phyloP scores from a whole-genome alignment of 2,113 vertebrate genomes.

The Nyctibius bracteatus region DNA sequence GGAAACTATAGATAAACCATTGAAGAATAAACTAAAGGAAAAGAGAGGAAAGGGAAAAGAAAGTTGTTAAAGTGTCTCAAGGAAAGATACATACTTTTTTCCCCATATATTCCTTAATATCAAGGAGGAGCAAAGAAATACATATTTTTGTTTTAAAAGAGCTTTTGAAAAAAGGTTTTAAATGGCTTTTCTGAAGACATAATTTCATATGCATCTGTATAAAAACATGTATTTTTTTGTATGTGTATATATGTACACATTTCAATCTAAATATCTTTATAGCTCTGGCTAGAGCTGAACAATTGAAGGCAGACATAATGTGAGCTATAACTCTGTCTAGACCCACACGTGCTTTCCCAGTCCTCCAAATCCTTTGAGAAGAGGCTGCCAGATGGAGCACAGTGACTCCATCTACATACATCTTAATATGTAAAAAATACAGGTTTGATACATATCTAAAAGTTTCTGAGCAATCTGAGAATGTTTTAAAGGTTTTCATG shows the following conservation, averaged over 20 bases:
- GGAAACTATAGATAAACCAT: neutral
- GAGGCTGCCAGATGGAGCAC: neutral
- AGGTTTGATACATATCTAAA: neutral
- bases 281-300: neutral
- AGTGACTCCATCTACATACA: neutral
- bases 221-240: neutral
- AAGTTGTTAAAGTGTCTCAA: neutral
- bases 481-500: neutral
- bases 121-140: neutral
- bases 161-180: neutral
- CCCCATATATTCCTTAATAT: neutral
- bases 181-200: neutral
- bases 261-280: neutral
- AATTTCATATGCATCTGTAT: neutral
- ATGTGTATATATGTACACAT: neutral
- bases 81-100: neutral
- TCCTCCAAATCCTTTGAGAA: neutral
- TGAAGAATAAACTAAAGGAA: neutral
- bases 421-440: neutral
- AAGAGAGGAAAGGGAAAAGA: neutral
- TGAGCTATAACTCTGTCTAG: neutral
- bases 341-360: neutral
- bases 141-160: neutral
- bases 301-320: neutral
- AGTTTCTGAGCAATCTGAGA: neutral